A percentile compares a stretch with the other conserved stretches of the same genome.
Evolutionary conservation across 2,113 vertebrate genomes (phyloP).

Genomic region (Neopipo cinnamomea): DNA sequence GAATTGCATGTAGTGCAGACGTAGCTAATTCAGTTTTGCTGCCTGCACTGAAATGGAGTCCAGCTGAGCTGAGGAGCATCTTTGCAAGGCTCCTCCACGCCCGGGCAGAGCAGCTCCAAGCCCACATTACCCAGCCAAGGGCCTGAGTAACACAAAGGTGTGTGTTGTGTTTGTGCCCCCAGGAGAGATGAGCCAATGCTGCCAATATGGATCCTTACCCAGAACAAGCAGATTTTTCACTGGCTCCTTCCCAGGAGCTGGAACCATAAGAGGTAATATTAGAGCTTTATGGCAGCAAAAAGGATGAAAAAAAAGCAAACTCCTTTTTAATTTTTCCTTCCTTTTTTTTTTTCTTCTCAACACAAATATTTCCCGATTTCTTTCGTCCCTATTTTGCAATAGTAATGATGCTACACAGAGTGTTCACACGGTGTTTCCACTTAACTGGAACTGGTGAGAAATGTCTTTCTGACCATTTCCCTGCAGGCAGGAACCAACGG

Average conservation of each 20-base stretch:
- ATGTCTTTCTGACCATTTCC: background rate
- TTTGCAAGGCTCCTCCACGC: background rate
- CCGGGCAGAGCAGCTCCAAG: background rate
- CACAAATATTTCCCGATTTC: background rate
- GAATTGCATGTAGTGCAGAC: background rate
- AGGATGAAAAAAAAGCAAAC: background rate
- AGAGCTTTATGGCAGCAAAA: background rate
- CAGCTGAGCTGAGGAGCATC: background rate
- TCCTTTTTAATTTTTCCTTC: background rate
- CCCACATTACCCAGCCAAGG: background rate
- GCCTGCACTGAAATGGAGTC: background rate
- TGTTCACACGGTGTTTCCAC: background rate
- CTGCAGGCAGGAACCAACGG: background rate
- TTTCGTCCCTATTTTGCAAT: background rate
- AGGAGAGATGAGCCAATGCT: background rate
- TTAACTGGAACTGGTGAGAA: background rate
- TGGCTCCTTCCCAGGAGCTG: background rate
- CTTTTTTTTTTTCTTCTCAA: background rate
- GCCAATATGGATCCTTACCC: background rate
- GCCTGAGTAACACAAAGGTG: background rate
- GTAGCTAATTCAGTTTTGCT: background rate
- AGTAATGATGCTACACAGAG: background rate
- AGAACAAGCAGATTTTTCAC: background rate
- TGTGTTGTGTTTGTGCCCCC: background rate
- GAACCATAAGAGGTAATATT: background rate